Evolutionary conservation across 2,113 vertebrate genomes (phyloP).

Genomic region (Smithornis capensis): DNA sequence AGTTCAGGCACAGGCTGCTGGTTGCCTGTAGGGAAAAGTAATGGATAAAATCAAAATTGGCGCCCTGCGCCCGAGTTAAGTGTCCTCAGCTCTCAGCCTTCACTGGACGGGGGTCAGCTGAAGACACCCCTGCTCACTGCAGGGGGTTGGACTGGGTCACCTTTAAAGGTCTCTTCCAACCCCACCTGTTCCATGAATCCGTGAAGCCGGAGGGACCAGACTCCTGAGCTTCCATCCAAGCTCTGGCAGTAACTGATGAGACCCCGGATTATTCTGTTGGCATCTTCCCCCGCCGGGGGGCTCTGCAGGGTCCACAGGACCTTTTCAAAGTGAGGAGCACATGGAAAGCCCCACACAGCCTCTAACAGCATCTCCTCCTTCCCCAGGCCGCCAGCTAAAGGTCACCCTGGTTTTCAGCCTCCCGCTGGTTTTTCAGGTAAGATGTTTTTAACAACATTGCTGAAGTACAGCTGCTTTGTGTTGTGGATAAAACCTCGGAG

Average conservation of each 20-base stretch:
- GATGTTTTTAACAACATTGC: neutral
- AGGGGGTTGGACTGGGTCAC: neutral
- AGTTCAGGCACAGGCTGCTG: neutral
- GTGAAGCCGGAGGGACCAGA: neutral
- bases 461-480: neutral
- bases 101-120: neutral
- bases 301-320: neutral
- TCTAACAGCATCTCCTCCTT: neutral
- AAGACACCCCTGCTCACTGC: neutral
- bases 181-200: neutral
- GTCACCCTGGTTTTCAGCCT: conserved; percentile 28
- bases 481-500: neutral
- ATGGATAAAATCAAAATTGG: neutral
- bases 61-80: fast-evolving
- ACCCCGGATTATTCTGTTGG: neutral
- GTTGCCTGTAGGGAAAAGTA: neutral
- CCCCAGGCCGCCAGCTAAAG: conserved; percentile 31
- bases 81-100: neutral
- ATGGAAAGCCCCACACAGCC: neutral
- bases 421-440: conserved; percentile 57
- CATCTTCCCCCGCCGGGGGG: neutral
- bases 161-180: neutral
- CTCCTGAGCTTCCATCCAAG: neutral
- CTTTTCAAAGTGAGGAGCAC: neutral
- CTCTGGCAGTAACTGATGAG: neutral